Percentiles rank a stretch among this genome's conserved stretches.
Evolutionary conservation across 2,113 vertebrate species (phyloP).

Genomic region (Percina caprodes): DNA sequence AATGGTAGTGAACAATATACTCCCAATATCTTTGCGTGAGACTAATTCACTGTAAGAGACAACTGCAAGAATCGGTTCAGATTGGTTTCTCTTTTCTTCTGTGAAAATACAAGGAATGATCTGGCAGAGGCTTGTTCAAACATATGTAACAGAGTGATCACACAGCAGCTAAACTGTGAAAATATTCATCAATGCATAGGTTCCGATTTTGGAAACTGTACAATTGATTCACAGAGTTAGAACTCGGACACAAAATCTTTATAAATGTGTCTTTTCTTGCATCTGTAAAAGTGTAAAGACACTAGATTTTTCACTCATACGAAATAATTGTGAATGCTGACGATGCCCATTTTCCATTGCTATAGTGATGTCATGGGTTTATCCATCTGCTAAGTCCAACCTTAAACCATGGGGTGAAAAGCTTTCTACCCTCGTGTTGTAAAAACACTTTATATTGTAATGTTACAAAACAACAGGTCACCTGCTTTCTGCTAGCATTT

Average conservation of each 20-base stretch:
- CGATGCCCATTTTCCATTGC: constrained; percentile 15
- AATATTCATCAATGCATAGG: constrained; percentile 3
- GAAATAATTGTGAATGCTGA: constrained; percentile 25
- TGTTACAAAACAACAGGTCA: constrained; percentile 55
- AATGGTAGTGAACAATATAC: not conserved
- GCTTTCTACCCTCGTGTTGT: constrained; percentile 12
- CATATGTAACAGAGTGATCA: constrained; percentile 1
- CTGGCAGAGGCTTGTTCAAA: constrained; percentile 37
- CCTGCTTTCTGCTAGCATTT: constrained; percentile 43
- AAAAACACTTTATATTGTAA: constrained; percentile 26
- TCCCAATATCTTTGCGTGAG: constrained; percentile 17
- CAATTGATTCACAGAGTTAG: not conserved
- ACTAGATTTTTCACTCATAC: constrained; percentile 32
- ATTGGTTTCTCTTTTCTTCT: constrained; percentile 17
- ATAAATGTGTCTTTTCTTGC: not conserved
- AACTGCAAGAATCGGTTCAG: constrained; percentile 17
- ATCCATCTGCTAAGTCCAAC: constrained; percentile 14
- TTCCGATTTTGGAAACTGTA: not conserved
- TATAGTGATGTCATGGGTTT: constrained; percentile 27
- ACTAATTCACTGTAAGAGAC: constrained; percentile 30
- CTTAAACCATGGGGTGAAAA: constrained; percentile 16
- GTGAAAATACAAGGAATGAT: constrained; percentile 71
- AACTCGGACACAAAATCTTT: not conserved
- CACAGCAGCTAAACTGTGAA: constrained; percentile 8
- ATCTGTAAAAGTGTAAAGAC: constrained; percentile 20